Evolutionary conservation across 2,113 vertebrate species (phyloP).

Genomic region (Takifugu bimaculatus): DNA sequence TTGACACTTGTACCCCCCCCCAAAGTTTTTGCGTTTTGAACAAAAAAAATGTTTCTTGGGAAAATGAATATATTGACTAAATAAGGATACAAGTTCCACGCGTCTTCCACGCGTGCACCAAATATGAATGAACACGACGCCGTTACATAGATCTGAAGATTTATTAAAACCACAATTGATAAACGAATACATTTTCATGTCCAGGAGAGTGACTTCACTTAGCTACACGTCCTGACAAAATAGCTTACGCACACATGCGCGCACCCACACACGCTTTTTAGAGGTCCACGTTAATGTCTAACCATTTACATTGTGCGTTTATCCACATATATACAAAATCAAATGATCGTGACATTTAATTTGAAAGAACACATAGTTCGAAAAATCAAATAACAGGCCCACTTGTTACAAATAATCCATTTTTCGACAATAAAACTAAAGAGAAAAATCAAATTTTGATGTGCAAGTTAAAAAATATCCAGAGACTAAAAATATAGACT

Average conservation of each 20-base stretch:
- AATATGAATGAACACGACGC: conserved; percentile 28
- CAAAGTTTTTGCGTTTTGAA: no score
- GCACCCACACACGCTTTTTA: conserved; percentile 24
- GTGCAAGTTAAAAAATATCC: conserved; percentile 55
- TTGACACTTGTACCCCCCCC: no score
- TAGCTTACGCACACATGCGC: conserved; percentile 27
- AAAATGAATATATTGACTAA: background rate
- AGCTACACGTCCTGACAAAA: conserved; percentile 46
- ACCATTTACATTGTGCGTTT: conserved; percentile 66
- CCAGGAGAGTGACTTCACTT: conserved; percentile 44
- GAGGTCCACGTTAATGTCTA: conserved; percentile 48
- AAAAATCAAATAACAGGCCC: conserved; percentile 26
- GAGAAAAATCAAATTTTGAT: conserved; percentile 41
- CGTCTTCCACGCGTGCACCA: background rate
- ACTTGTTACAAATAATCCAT: conserved; percentile 25
- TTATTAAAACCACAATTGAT: conserved; percentile 65
- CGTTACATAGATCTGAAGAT: conserved; percentile 51
- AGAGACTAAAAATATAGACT: conserved; percentile 69
- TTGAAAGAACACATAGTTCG: conserved; percentile 28
- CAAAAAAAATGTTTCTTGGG: no score
- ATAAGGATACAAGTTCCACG: background rate
- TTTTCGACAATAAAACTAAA: conserved; percentile 5
- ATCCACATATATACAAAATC: conserved; percentile 69
- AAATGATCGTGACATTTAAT: conserved; percentile 52
- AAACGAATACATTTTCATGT: conserved; percentile 57